Percentiles rank a stretch among this genome's conserved stretches.
phyloP scores from a whole-genome alignment of 2,113 vertebrate species.

The Aspidoscelis tigris region DNA sequence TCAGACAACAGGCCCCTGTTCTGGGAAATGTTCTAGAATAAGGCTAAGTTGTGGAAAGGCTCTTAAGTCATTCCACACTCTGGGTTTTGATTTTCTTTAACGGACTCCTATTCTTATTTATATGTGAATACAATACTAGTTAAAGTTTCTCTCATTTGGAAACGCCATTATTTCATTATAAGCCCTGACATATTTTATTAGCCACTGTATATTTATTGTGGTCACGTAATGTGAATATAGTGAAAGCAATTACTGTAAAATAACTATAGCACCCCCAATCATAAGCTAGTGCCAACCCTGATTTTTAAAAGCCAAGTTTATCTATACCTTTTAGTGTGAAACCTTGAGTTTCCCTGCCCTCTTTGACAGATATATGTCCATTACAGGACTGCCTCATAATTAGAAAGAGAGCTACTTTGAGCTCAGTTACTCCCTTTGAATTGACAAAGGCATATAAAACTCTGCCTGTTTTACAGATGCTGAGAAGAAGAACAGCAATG shows the following conservation, averaged over 20 bases:
- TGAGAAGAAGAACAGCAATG: neutral
- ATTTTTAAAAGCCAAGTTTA: constrained; percentile 30
- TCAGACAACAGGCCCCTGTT: too few relatives aligned
- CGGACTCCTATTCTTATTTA: neutral
- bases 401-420: neutral
- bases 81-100: neutral
- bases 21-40: too few relatives aligned
- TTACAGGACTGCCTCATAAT: neutral
- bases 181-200: constrained; percentile 26
- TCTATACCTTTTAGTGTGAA: neutral
- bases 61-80: neutral
- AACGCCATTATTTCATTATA: neutral
- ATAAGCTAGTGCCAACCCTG: neutral
- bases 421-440: neutral
- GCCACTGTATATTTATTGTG: constrained; percentile 29
- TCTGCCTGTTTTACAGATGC: neutral
- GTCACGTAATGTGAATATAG: constrained; percentile 12
- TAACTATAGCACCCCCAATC: constrained; percentile 8
- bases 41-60: too few relatives aligned
- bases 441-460: neutral
- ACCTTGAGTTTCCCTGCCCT: neutral
- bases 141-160: constrained; percentile 19
- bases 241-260: constrained; percentile 35
- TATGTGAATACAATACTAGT: neutral
- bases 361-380: constrained; percentile 5